Evolutionary conservation across 2,797 vertebrate genomes (phyloP).

Genomic region (Cyprinodon diabolis): DNA sequence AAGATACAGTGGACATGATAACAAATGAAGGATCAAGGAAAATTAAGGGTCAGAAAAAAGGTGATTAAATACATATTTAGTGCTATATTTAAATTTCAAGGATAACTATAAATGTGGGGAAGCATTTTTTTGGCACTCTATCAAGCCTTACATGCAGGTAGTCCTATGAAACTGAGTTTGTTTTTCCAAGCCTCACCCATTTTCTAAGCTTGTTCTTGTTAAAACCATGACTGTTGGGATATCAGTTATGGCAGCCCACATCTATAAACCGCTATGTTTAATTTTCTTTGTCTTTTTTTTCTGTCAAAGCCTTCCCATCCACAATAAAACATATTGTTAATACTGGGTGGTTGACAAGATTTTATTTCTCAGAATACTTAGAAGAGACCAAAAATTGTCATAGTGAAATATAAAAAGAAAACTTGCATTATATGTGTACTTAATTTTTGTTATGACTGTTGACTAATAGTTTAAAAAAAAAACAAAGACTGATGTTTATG

Average conservation of each 20-base stretch:
- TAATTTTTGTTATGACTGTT: not conserved
- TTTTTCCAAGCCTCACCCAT: conserved; percentile 13
- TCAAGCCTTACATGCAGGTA: not conserved
- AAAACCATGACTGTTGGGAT: not conserved
- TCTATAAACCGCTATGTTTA: not conserved
- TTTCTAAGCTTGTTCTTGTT: not conserved
- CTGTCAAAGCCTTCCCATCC: not conserved
- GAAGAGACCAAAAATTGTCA: not conserved
- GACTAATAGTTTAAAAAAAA: not conserved
- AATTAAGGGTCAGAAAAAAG: conserved; percentile 17
- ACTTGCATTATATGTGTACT: not conserved
- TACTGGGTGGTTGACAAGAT: not conserved
- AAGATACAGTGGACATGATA: conserved; percentile 14
- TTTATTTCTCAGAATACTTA: not conserved
- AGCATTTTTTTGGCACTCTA: conserved; percentile 29
- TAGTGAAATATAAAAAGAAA: not conserved
- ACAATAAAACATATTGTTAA: not conserved
- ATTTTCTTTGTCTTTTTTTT: not conserved
- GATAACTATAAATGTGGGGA: conserved; percentile 42
- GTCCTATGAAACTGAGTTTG: conserved; percentile 2
- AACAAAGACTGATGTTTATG: not conserved
- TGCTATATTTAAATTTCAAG: conserved; percentile 41
- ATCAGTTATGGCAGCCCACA: conserved; percentile 1
- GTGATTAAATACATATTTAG: conserved; percentile 26
- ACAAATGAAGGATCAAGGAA: conserved; percentile 1